A percentile compares a stretch with the other conserved stretches of the same genome.
phyloP scores from a whole-genome alignment of 2,113 vertebrate species.

The Mastomys coucha region DNA sequence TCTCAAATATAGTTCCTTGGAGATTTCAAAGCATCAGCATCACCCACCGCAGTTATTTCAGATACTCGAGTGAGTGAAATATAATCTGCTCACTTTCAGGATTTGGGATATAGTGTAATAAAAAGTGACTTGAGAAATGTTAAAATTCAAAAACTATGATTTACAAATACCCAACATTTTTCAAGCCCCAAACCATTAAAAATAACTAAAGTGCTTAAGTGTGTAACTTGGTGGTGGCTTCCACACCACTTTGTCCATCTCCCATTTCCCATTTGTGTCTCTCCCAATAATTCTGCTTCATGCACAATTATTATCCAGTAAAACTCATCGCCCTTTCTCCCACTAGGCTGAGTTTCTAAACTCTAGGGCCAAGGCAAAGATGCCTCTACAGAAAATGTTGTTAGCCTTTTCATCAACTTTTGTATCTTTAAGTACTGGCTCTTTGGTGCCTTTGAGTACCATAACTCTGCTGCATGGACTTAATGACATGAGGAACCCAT shows the following conservation, averaged over 20 bases:
- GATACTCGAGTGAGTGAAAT: constrained; percentile 61
- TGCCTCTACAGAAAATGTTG: not conserved
- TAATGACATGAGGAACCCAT: not conserved
- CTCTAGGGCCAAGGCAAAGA: not conserved
- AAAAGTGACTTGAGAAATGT: constrained; percentile 65
- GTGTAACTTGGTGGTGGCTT: not conserved
- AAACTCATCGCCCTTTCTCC: not conserved
- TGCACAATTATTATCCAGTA: not conserved
- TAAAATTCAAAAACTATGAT: constrained; percentile 58
- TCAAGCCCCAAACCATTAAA: constrained; percentile 58
- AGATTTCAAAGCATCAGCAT: constrained; percentile 44
- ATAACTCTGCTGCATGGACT: not conserved
- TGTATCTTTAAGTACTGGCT: not conserved
- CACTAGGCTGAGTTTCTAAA: not conserved
- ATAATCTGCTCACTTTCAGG: constrained; percentile 16
- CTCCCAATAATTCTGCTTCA: not conserved
- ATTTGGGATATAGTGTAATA: not conserved
- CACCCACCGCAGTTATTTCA: constrained; percentile 68
- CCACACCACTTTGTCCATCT: not conserved
- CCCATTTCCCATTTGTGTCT: not conserved
- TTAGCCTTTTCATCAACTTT: not conserved
- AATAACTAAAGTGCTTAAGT: constrained; percentile 46
- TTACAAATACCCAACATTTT: constrained; percentile 69
- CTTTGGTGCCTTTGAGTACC: not conserved
- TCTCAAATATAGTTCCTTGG: constrained; percentile 62